These are phyloP conservation scores for Alligator mississippiensis DNA, from an alignment of 2,113 vertebrate genomes.

Conservation along the genomic window DNA sequence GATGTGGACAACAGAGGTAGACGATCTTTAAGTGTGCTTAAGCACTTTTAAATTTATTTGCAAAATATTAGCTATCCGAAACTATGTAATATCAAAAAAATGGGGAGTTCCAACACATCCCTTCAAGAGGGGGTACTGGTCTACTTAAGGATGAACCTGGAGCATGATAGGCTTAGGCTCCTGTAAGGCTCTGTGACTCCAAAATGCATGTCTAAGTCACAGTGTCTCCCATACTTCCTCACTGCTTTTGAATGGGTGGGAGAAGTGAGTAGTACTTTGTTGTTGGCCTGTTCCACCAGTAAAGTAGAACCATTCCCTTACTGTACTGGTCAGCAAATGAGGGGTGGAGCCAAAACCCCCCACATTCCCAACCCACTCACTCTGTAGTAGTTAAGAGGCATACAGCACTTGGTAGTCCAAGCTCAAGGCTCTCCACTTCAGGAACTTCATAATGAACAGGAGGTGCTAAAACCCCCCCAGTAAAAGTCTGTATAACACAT, in stretches of 20 bases:
- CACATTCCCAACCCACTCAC: neutral
- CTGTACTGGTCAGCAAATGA: neutral
- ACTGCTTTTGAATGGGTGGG: neutral
- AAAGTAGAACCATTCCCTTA: neutral
- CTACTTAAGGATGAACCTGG: neutral
- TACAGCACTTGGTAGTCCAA: neutral
- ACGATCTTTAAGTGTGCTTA: too few species aligned
- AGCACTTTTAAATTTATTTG: neutral
- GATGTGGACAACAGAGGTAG: too few species aligned
- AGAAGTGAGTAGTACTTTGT: accelerated
- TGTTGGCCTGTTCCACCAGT: neutral
- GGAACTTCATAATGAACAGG: too few species aligned
- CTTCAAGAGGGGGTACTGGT: neutral
- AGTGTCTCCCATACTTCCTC: neutral
- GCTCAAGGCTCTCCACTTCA: too few species aligned
- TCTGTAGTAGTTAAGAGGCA: neutral
- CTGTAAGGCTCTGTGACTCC: neutral
- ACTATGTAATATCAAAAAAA: neutral
- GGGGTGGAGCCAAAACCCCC: neutral
- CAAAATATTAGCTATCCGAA: neutral
- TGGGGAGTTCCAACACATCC: neutral
- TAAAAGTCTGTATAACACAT: too few species aligned
- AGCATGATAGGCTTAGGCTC: neutral
- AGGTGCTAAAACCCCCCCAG: too few species aligned
- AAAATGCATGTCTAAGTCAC: neutral